Percentiles rank a stretch among this genome's conserved stretches.
These are phyloP conservation scores for Petroica traversi DNA, from an alignment of 2,113 vertebrate genomes.

Conservation along the genomic window DNA sequence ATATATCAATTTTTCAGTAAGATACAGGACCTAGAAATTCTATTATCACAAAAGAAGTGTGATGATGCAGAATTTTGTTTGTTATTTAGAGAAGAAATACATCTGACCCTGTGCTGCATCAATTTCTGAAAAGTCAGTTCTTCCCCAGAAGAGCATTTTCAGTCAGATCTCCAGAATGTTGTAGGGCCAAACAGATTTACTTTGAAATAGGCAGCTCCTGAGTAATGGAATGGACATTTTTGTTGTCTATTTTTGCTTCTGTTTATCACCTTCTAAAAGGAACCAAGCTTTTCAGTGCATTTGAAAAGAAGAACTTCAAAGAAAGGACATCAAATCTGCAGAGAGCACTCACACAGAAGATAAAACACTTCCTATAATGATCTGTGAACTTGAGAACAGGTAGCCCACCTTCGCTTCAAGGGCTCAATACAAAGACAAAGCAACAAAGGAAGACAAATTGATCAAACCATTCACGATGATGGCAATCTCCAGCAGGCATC, in stretches of 20 bases:
- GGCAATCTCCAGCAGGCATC: neutral
- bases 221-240: neutral
- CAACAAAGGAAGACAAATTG: neutral
- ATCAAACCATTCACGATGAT: neutral
- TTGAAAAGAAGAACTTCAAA: neutral
- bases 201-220: neutral
- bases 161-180: neutral
- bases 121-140: neutral
- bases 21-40: neutral
- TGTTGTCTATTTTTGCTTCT: neutral
- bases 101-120: neutral
- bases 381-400: neutral
- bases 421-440: neutral
- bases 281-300: neutral
- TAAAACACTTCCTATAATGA: neutral
- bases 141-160: neutral
- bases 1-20: neutral
- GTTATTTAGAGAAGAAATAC: neutral
- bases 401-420: neutral
- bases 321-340: neutral
- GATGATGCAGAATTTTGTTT: neutral
- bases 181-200: neutral
- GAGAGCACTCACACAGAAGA: neutral
- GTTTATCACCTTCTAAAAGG: neutral
- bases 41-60: neutral